Conservation (phyloP, 2,113 vertebrate species). For the Oreochromis niloticus region DNA sequence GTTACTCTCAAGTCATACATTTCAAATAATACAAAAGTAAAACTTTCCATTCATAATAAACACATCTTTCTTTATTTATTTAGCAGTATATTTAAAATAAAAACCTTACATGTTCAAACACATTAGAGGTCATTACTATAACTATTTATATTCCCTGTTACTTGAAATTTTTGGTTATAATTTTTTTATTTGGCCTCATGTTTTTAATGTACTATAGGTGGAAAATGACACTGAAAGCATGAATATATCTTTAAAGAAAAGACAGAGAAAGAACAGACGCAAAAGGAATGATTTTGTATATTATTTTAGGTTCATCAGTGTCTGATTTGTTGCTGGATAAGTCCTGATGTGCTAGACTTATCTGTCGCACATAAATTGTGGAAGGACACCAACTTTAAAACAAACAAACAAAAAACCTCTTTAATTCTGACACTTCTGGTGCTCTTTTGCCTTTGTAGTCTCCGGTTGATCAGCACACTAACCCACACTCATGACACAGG, state of each 20-base stretch:
- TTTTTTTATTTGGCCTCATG: neutral
- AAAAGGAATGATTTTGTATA: neutral
- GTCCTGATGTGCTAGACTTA: neutral
- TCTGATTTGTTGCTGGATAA: neutral
- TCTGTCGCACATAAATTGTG: neutral
- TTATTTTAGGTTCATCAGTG: neutral
- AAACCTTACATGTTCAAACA: neutral
- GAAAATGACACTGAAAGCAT: neutral
- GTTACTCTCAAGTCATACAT: neutral
- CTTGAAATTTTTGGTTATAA: neutral
- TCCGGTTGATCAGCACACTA: neutral
- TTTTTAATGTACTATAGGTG: neutral
- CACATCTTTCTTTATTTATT: neutral
- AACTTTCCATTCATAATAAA: neutral
- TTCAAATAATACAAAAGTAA: neutral
- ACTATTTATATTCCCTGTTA: neutral
- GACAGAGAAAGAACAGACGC: neutral
- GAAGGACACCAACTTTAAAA: neutral
- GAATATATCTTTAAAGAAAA: neutral
- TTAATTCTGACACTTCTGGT: neutral
- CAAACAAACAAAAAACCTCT: rapidly evolving
- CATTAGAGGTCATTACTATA: neutral
- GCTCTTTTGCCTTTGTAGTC: neutral
- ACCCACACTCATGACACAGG: neutral
- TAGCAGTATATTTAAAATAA: neutral